Evolutionary conservation across 2,113 vertebrate genomes (phyloP), one percentile per base, ranked within the genome.

Genomic region (Otus sunia): DNA sequence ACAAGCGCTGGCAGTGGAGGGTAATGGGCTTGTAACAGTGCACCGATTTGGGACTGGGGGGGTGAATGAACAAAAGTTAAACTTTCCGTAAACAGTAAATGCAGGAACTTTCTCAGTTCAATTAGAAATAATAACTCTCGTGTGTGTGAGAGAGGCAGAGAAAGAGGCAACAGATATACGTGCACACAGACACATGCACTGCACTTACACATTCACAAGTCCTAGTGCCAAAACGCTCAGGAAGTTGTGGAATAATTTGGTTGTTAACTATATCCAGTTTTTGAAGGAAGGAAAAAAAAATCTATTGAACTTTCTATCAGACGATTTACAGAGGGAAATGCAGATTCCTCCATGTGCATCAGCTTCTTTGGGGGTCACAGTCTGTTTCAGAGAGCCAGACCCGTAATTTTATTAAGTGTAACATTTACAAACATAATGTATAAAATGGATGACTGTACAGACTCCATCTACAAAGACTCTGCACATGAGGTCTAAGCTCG

Each of bases 361-460:
- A 34, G 47, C 37, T 81, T 86, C 91, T 90, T 91, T 73, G 53
- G 36, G 92, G 89, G 88, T 82, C 96, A 86, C n/a, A 27, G 64
- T 23, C 83, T 80, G 41, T 64, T 87, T n/a, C 85, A 80, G 56
- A 94, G 55, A 90, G 76, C 14, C 64, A 67, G 68, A 82, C 6
- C 49, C 10, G 1, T 82, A 50, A 88, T 93, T 97, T 91, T 88
- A 93, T 71, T 79, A 94, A 93, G 69, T 67, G 64, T 78, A 94
- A 59, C 68, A 56, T 92, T 94, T 86, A 87, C 87, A 94, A 95
- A 90, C 64, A 39, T 47, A 79, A 50, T 53, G 32, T 58, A 12
- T 76, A 69, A 95, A 96, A 93, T 94, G 93, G 72, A 92, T 97
- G 90, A 20, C 72, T 47, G 15, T 37, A 30, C 47, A 90, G 89